Percentiles rank a stretch among this genome's conserved stretches.
These are phyloP conservation scores for Hycleus phaleratus DNA, from an alignment of 1,140 invertebrate species.

Conservation along the genomic window DNA sequence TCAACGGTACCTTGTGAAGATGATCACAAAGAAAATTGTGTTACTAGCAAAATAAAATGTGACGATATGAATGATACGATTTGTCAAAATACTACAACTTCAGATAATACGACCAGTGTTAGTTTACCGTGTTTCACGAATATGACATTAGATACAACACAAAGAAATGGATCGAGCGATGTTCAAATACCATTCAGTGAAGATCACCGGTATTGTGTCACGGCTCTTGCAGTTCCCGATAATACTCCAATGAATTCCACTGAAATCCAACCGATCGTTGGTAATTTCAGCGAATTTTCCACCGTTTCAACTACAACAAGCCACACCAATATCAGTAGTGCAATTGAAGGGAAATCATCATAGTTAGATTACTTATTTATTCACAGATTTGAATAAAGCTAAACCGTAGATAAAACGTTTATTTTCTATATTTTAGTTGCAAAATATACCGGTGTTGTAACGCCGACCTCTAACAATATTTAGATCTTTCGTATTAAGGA, in stretches of 20 bases:
- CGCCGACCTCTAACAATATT: too few species aligned
- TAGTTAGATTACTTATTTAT: too few species aligned
- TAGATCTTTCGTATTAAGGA: too few species aligned
- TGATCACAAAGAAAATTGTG: slow-evolving; percentile 19
- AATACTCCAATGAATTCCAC: neutral
- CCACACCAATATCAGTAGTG: too few species aligned
- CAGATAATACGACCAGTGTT: slow-evolving; percentile 16
- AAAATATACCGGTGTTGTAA: too few species aligned
- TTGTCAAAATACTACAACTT: slow-evolving; percentile 24
- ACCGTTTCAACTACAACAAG: too few species aligned
- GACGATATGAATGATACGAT: slow-evolving; percentile 21
- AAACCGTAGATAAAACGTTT: too few species aligned
- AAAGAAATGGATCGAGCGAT: neutral
- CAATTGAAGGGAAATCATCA: too few species aligned
- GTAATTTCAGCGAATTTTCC: too few species aligned
- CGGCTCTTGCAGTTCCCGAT: slow-evolving; percentile 28
- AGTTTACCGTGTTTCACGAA: slow-evolving; percentile 26
- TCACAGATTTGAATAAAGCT: too few species aligned
- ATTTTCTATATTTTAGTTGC: too few species aligned
- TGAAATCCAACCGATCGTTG: too few species aligned
- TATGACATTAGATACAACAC: slow-evolving; percentile 19
- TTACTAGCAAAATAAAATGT: slow-evolving; percentile 27
- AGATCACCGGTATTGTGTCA: slow-evolving; percentile 28
- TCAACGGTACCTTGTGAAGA: slow-evolving; percentile 20
- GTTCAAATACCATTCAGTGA: slow-evolving; percentile 11